Conservation (phyloP, 2,113 vertebrate species). For the Paedocypris sp. region DNA sequence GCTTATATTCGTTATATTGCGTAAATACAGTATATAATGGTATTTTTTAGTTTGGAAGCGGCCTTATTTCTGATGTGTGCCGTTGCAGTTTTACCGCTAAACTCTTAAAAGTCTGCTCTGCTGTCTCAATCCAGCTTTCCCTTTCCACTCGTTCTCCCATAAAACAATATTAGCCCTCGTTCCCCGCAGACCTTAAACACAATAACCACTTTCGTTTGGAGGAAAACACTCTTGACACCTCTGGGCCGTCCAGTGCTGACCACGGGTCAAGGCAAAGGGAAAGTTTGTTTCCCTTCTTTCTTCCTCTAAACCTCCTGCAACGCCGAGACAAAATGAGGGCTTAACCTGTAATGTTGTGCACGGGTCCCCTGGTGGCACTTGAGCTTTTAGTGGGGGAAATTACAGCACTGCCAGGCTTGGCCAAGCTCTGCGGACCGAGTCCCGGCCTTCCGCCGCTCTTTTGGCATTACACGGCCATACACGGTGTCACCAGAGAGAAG, state of each 20-base stretch:
- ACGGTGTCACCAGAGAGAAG: not conserved
- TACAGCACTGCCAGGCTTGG: conserved; percentile 29
- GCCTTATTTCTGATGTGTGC: too few species aligned
- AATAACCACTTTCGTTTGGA: conserved; percentile 67
- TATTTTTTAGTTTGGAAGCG: too few species aligned
- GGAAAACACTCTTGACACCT: conserved; percentile 61
- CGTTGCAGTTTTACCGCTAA: too few species aligned
- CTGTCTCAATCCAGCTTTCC: conserved; percentile 27
- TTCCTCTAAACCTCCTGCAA: conserved; percentile 34
- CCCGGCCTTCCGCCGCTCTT: not conserved
- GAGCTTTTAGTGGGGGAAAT: conserved; percentile 61
- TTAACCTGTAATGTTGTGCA: conserved; percentile 77
- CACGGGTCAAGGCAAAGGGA: conserved; percentile 60
- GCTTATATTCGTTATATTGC: too few species aligned
- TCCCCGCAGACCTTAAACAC: conserved; percentile 55
- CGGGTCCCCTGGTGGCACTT: conserved; percentile 62
- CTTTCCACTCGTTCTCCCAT: conserved; percentile 42
- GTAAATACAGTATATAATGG: too few species aligned
- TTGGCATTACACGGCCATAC: conserved; percentile 13
- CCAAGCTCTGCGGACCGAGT: conserved; percentile 21
- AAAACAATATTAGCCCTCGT: conserved; percentile 64
- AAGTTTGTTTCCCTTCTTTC: conserved; percentile 50
- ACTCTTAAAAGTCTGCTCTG: conserved; percentile 16
- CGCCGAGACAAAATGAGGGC: conserved; percentile 66
- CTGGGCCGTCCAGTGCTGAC: conserved; percentile 55